Percentiles rank a stretch among this genome's conserved stretches.
phyloP scores from a whole-genome alignment of 2,113 vertebrate genomes.

The Martes martes region DNA sequence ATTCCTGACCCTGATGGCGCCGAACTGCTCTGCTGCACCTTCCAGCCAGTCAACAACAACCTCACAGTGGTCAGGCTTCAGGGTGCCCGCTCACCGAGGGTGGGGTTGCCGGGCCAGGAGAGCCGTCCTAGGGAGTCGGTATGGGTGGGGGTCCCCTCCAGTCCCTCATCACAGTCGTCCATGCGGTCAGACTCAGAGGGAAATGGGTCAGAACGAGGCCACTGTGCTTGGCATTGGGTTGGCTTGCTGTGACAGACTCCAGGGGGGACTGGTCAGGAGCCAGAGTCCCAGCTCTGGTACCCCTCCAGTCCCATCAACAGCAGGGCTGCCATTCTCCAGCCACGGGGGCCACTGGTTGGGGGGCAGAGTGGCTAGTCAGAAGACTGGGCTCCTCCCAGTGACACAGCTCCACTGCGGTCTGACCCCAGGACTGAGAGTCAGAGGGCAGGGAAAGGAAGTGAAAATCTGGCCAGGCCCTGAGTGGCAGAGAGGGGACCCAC shows the following conservation, averaged over 20 bases:
- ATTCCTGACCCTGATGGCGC: slow-evolving; percentile 92
- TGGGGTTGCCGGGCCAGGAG: not conserved
- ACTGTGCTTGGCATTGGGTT: not conserved
- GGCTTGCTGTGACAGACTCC: not conserved
- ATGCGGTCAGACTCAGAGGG: not conserved
- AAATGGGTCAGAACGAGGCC: not conserved
- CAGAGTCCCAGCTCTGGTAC: not conserved
- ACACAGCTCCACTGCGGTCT: slow-evolving; percentile 89
- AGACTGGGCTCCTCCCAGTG: slow-evolving; percentile 86
- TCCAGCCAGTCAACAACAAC: slow-evolving; percentile 97
- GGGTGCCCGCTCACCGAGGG: not conserved
- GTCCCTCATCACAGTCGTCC: not conserved
- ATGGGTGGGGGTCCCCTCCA: not conserved
- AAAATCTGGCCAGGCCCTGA: not conserved
- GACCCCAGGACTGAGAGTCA: not conserved
- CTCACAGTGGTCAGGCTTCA: slow-evolving; percentile 90
- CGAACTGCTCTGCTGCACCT: slow-evolving; percentile 94
- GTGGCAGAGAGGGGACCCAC: not conserved
- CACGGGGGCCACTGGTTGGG: not conserved
- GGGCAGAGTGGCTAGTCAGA: not conserved
- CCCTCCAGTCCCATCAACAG: slow-evolving; percentile 68
- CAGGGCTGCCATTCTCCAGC: slow-evolving; percentile 74
- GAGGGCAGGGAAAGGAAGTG: not conserved
- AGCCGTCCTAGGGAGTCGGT: not conserved
- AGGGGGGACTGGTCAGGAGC: fast-evolving